Evolutionary conservation across 2,888 invertebrate genomes (phyloP).

Genomic region (Sialis fuliginosa): DNA sequence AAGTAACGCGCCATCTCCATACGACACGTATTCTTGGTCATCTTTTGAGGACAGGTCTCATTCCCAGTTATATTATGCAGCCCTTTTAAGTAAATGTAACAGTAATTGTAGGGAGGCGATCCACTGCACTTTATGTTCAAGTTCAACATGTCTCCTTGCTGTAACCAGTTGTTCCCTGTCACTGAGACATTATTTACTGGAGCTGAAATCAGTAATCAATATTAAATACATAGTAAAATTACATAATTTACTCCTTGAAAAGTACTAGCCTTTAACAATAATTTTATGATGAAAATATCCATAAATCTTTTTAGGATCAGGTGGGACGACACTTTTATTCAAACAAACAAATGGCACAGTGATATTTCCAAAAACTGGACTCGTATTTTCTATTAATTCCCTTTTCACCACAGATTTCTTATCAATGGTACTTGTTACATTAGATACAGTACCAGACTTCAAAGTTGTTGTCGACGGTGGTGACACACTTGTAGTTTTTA

Average conservation of each 20-base stretch:
- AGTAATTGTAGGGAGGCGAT: slow-evolving; percentile 54
- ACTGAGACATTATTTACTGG: slow-evolving; percentile 52
- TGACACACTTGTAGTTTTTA: slow-evolving; percentile 12
- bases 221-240: background rate
- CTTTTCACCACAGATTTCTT: slow-evolving; percentile 8
- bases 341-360: slow-evolving; percentile 33
- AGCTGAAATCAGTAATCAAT: slow-evolving; percentile 30
- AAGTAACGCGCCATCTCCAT: slow-evolving; percentile 50
- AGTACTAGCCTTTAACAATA: slow-evolving; percentile 36
- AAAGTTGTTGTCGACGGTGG: slow-evolving; percentile 11
- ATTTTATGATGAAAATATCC: slow-evolving; percentile 53
- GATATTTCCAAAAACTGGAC: slow-evolving; percentile 12
- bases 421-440: slow-evolving; percentile 8
- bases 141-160: slow-evolving; percentile 59
- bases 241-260: background rate
- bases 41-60: slow-evolving; percentile 41
- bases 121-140: slow-evolving; percentile 57
- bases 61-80: slow-evolving; percentile 55
- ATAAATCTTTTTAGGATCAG: slow-evolving; percentile 46
- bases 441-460: slow-evolving; percentile 9
- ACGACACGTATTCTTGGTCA: slow-evolving; percentile 31
- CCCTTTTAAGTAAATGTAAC: slow-evolving; percentile 41
- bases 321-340: slow-evolving; percentile 39
- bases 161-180: slow-evolving; percentile 64
- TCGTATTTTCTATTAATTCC: slow-evolving; percentile 1